phyloP scores from a whole-genome alignment of 2,113 vertebrate genomes.

The Desmodus rotundus region DNA sequence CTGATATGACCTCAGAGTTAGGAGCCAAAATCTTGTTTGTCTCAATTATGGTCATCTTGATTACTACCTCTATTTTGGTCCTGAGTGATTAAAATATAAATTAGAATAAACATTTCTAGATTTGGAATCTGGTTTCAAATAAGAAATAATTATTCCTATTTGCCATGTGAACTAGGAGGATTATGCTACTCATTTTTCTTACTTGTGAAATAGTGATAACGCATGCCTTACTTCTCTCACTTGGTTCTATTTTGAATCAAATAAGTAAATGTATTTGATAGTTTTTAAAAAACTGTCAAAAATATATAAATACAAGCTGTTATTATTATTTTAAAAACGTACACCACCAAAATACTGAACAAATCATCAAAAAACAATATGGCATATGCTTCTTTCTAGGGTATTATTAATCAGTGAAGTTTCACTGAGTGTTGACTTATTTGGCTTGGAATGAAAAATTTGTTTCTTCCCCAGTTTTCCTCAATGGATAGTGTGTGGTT shows the following conservation, averaged over 20 bases:
- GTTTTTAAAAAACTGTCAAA: slow-evolving; percentile 20
- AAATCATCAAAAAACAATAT: background rate
- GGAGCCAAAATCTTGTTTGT: background rate
- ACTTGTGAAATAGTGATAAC: background rate
- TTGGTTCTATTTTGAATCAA: slow-evolving; percentile 39
- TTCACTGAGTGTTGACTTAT: background rate
- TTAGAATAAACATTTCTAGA: background rate
- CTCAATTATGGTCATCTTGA: background rate
- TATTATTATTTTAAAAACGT: background rate
- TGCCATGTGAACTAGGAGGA: background rate
- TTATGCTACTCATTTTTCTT: background rate
- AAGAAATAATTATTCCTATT: background rate
- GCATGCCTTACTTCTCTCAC: background rate
- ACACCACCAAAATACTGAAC: background rate
- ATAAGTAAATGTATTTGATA: slow-evolving; percentile 17
- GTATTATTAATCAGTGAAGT: background rate
- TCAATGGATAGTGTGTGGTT: background rate
- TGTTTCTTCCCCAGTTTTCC: background rate
- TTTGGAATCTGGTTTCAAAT: background rate
- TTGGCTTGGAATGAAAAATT: background rate
- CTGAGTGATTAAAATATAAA: background rate
- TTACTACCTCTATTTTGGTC: background rate
- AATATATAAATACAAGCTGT: slow-evolving; percentile 9
- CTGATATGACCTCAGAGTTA: background rate
- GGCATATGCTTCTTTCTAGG: background rate